phyloP scores from a whole-genome alignment of 2,797 vertebrate genomes.

The Taenioides sp. region DNA sequence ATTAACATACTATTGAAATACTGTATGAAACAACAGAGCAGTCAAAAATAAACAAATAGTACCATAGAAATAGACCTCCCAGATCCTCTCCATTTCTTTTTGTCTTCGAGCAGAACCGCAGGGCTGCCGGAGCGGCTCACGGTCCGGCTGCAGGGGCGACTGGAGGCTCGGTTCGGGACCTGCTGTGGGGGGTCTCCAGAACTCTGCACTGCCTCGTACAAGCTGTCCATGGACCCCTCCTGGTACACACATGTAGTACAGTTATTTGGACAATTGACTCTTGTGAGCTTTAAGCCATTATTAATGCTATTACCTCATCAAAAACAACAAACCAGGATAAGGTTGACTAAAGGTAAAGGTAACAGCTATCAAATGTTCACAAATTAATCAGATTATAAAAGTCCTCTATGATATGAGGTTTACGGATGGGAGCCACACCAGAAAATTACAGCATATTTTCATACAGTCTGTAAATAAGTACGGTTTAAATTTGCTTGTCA shows the following conservation, averaged over 20 bases:
- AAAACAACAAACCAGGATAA: too few relatives aligned
- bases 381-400: slow-evolving; percentile 10
- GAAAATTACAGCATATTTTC: neutral
- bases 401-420: neutral
- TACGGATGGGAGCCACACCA: neutral
- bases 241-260: slow-evolving; percentile 36
- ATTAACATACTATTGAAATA: too few relatives aligned
- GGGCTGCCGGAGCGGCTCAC: slow-evolving; percentile 69
- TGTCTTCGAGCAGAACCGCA: slow-evolving; percentile 52
- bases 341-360: too few relatives aligned
- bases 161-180: slow-evolving; percentile 63
- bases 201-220: slow-evolving; percentile 87
- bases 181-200: slow-evolving; percentile 67
- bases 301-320: too few relatives aligned
- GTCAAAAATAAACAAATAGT: slow-evolving; percentile 17
- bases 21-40: too few relatives aligned
- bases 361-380: neutral
- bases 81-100: slow-evolving; percentile 55
- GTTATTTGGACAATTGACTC: neutral
- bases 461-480: neutral
- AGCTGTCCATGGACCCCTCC: slow-evolving; percentile 91
- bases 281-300: too few relatives aligned
- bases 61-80: slow-evolving; percentile 80
- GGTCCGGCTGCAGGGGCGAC: slow-evolving; percentile 55
- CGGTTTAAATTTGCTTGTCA: slow-evolving; percentile 31